Base-by-base conservation (phyloP, 2,888 invertebrate genomes). In the Nemotelus pantherinus region DNA sequence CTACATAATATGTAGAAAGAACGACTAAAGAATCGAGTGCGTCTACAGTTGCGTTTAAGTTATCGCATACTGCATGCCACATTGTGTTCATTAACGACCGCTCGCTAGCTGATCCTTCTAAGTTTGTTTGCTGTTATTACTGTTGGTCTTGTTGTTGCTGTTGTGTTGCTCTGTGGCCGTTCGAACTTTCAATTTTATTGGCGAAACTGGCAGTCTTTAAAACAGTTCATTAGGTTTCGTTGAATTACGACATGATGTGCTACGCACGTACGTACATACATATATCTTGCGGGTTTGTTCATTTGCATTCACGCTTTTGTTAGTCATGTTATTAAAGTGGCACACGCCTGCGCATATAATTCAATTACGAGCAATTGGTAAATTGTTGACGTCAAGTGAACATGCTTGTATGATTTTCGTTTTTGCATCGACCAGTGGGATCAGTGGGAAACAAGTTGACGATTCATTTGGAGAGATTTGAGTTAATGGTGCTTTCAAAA, bases 301-400 rank as follows among this genome's bases (percentile, higher is more conserved):
- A 25, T 25, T 25, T 25, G 25, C 25, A 25, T 25, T 0, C 25
- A 25, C 25, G 25, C 25, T 25, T 25, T 25, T 25, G 25, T 25
- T 25, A 25, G 25, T 25, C 25, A 25, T 25, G 25, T 25, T 47
- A 3, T 44, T 45, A 9, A 6, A 9, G 65, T n/a, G 47, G 65
- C 65, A 65, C 65, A 65, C 65, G 65, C 45, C 65, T 65, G 65
- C 65, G 65, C 65, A 65, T 45, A 47, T 65, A 65, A 65, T 65
- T 65, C 47, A 65, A 65, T 65, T 65, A 65, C 47, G 65, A 47
- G 7, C 65, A 65, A 65, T 65, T 65, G 65, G 65, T 43, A 45
- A 65, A 47, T 65, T 65, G 65, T 65, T 65, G 6, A 43, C 65
- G 41, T 65, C n/a, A 65, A 39, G 10, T 41, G 4, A 7, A 41